Evolutionary conservation across 1,140 invertebrate genomes (phyloP), one percentile per base, ranked within the genome.

Genomic region (Wasmannia auropunctata): DNA sequence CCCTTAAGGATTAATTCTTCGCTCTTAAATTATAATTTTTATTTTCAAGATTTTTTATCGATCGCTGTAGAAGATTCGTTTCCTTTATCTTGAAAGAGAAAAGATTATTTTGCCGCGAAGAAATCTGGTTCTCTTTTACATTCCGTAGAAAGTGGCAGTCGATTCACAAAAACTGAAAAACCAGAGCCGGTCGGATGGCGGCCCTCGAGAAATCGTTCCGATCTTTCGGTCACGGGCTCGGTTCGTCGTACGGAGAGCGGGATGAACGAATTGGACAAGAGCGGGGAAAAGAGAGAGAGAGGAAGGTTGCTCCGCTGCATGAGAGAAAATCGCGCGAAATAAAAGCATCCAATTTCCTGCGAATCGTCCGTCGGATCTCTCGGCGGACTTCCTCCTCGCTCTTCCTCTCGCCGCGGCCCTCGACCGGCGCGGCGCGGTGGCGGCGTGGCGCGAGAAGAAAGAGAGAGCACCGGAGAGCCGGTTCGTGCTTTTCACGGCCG

Each of bases 311-410:
- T 56, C 31, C 22, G 19, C 69, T 88, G 86, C 86, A 88, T 88
- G 86, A 46, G 63, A 58, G 85, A 76, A 87, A 88, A 89, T 90
- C 90, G 87, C 34, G 76, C 69, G 85, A 90, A 89, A 87, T 86
- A 91, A 91, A 92, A 91, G 85, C 76, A 70, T 77, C 85, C 88
- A 87, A 90, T 92, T 91, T 91, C 80, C 86, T 75, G 62, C 51
- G 75, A 77, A 87, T 90, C 84, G 34, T 85, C 81, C 49, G 77
- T 56, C 83, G 80, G 67, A 80, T 88, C 63, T 89, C 70, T 34
- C 46, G 46, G 37, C 54, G 60, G 46, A 49, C 60, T 54, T 60
- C 34, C 34, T 25, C 40, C 43, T 56, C 28, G 49, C 19, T n/a
- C 49, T 28, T 37, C 22, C 60, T 46, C 22, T 31, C 40, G 37